Evolutionary conservation across 2,797 vertebrate genomes (phyloP), one percentile per base, ranked within the genome.

Genomic region (Hozukius guyotensis): DNA sequence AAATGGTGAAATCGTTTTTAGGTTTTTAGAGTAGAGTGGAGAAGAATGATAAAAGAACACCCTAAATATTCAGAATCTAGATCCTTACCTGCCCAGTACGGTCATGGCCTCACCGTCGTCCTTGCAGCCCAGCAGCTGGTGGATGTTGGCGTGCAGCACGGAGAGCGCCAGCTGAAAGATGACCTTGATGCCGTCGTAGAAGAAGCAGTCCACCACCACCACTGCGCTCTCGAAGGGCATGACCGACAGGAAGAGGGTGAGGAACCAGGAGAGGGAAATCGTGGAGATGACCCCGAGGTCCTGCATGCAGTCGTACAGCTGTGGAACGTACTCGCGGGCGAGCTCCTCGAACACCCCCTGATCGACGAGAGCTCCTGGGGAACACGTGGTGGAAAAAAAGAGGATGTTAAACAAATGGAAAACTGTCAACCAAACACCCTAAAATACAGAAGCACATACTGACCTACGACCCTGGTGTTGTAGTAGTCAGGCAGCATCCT

Each of bases 91-190:
- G 93, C 99, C 98, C 86, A 99, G 94, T n/a, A 99, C 97, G 0
- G 98, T 99, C 99, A 99, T 99, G 89, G 99, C 99, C 94, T 99
- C 99, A 46, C 99, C 99, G 4, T 99, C 99, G 14, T 99, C 99
- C 93, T 99, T 99, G 94, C 98, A 99, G 91, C 91, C 92, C 73
- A 99, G 95, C 80, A 99, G 96, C 81, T 99, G 97, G 88, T 98
- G 96, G 88, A 99, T 97, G 70, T 98, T 99, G 76, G 97, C 97
- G 46, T 99, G 97, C 31, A 99, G 96, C 87, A 99, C 98, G 0
- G 98, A 97, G 0, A 99, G 96, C 0, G 98, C 98, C 86, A 99
- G 92, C 86, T 99, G 99, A 93, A 99, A 99, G 92, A 99, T 99
- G 91, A 99, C 98, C 89, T 99, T 99, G 94, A 99, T 98, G 94